These are phyloP conservation scores for Alligator sinensis DNA, from an alignment of 2,113 vertebrate species.

Conservation along the genomic window DNA sequence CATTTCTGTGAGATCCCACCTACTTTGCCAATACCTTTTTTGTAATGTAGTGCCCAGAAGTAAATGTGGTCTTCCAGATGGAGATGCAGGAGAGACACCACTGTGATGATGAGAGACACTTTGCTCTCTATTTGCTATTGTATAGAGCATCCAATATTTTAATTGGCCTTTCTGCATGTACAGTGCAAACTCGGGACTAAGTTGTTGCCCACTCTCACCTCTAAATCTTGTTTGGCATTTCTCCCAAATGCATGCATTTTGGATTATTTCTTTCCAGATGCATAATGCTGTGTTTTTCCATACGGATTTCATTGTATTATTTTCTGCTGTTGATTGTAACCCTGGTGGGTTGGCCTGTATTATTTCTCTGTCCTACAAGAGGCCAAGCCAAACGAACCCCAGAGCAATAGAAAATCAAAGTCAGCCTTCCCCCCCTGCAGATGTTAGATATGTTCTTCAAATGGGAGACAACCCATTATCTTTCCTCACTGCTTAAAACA, in stretches of 20 bases:
- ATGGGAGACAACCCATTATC: background rate
- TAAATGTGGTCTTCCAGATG: background rate
- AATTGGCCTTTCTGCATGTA: background rate
- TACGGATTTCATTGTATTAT: background rate
- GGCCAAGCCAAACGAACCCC: background rate
- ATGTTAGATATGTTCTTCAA: background rate
- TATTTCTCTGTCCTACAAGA: background rate
- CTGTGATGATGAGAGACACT: rapidly evolving
- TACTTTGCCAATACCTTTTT: background rate
- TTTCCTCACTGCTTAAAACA: background rate
- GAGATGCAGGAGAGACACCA: background rate
- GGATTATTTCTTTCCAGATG: no score
- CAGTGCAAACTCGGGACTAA: background rate
- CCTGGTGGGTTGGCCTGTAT: background rate
- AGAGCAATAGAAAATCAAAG: background rate
- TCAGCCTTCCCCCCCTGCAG: background rate
- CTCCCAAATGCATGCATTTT: no score
- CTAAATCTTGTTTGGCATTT: background rate
- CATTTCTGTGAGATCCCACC: background rate
- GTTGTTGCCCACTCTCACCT: background rate
- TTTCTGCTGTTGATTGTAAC: background rate
- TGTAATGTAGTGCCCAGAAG: background rate
- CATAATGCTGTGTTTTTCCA: background rate
- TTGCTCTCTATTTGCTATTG: background rate
- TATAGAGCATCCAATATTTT: rapidly evolving